A percentile compares a stretch with the other conserved stretches of the same genome.
phyloP scores from a whole-genome alignment of 1,140 invertebrate species.

The Pogonomyrmex barbatus region DNA sequence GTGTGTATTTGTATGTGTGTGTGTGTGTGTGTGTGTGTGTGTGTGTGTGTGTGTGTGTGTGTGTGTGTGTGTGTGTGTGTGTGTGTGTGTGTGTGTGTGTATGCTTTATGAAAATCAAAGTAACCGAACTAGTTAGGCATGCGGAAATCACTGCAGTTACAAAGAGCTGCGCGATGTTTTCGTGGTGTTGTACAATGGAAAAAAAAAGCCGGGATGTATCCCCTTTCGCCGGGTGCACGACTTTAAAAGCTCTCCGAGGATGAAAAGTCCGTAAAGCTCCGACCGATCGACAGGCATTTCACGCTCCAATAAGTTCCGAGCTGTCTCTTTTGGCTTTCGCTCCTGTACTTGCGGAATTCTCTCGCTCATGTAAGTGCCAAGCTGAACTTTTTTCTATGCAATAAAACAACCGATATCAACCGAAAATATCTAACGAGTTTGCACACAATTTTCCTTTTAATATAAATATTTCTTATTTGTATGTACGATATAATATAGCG shows the following conservation, averaged over 20 bases:
- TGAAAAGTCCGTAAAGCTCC: constrained; percentile 54
- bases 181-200: background rate
- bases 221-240: constrained; percentile 37
- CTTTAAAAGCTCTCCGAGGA: constrained; percentile 65
- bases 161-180: constrained; percentile 36
- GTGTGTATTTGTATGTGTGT: background rate
- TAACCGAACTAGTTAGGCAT: constrained; percentile 36
- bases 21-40: background rate
- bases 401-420: background rate
- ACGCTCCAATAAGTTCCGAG: constrained; percentile 52
- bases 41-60: background rate
- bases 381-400: constrained; percentile 32
- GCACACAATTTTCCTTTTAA: background rate
- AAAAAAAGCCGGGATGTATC: constrained; percentile 29
- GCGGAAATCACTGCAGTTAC: constrained; percentile 34
- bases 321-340: constrained; percentile 50
- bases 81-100: background rate
- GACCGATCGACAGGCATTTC: constrained; percentile 42
- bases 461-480: background rate
- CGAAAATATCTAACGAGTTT: background rate
- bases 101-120: constrained; percentile 59
- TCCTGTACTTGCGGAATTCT: constrained; percentile 24
- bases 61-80: background rate
- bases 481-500: background rate
- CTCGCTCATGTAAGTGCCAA: constrained; percentile 15